Evolutionary conservation across 2,888 invertebrate genomes (phyloP), one percentile per base, ranked within the genome.

Genomic region (Encarsia formosa): DNA sequence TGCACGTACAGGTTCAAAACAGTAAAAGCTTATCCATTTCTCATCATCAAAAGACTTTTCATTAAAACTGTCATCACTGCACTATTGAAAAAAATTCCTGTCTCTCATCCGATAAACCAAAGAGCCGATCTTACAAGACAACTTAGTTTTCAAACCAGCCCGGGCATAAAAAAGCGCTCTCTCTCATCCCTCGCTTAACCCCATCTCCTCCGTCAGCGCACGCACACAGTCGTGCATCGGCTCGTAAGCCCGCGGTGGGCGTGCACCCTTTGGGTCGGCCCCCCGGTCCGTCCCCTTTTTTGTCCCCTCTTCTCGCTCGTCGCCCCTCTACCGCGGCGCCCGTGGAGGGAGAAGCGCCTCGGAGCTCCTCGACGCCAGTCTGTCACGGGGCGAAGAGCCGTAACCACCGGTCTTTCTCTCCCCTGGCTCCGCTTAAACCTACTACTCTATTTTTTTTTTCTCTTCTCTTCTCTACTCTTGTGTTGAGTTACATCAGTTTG

Each of bases 371-470:
- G 20, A 32, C 51, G 51, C 66, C 73, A 74, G 73, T 71, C 72
- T 69, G 66, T 72, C 69, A 73, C 72, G 71, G 68, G 67, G 70
- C 70, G 70, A 73, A 71, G 69, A 73, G 67, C 73, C 69, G 71
- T 70, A 70, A 72, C 70, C 68, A 73, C 73, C 71, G 69, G 69
- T 70, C 70, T 68, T 66, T 65, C 58, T 31, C 9, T 20, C 22
- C 4, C 11, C 26, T 26, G 26, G 6, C 26, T 26, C 26, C 26
- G 6, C 26, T 26, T 26, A 26, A 26, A 6, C 26, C 26, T 8
- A 6, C 6, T 26, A 26, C n/a, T n/a, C n/a, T n/a, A n/a, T n/a
- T n/a, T n/a, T n/a, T n/a, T n/a, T n/a, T n/a, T n/a, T n/a, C n/a
- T n/a, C n/a, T n/a, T n/a, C n/a, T n/a, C n/a, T n/a, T n/a, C n/a